These are phyloP conservation scores for Ichneumoninae sp. DNA, from an alignment of 2,888 invertebrate species.

Conservation along the genomic window DNA sequence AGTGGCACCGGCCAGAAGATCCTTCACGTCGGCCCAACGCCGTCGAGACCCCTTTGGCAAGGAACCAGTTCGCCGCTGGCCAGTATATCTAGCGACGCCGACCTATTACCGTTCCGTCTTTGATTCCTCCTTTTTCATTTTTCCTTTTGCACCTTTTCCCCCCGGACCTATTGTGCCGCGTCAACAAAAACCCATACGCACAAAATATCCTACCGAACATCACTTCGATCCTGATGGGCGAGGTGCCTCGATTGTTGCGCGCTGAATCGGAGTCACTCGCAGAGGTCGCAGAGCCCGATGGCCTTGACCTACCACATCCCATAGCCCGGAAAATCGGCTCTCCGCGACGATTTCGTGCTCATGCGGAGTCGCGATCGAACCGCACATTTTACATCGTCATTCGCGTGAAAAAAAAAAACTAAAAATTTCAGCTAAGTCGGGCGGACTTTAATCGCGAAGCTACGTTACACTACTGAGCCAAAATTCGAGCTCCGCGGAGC, in stretches of 20 bases:
- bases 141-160: background rate
- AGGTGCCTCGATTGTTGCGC: slow-evolving; percentile 63
- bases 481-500: slow-evolving; percentile 36
- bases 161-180: background rate
- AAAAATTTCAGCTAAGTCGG: background rate
- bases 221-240: slow-evolving; percentile 75
- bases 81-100: slow-evolving; percentile 52
- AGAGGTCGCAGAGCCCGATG: slow-evolving; percentile 64
- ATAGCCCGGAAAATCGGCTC: slow-evolving; percentile 73
- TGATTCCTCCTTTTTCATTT: slow-evolving; percentile 39
- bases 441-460: slow-evolving; percentile 48
- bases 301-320: slow-evolving; percentile 80
- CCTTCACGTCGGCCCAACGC: slow-evolving; percentile 60
- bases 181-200: background rate
- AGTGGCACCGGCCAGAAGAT: slow-evolving; percentile 54
- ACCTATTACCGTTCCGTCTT: slow-evolving; percentile 68
- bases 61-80: slow-evolving; percentile 67
- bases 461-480: slow-evolving; percentile 62
- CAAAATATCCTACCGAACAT: slow-evolving; percentile 76
- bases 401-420: background rate
- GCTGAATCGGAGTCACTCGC: slow-evolving; percentile 51
- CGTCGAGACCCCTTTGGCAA: slow-evolving; percentile 71
- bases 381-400: slow-evolving; percentile 36
- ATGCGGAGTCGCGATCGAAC: slow-evolving; percentile 23
- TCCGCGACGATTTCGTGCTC: slow-evolving; percentile 47